Base-by-base conservation (phyloP, 1,140 invertebrate species). In the Akabosia matsudoensis region DNA sequence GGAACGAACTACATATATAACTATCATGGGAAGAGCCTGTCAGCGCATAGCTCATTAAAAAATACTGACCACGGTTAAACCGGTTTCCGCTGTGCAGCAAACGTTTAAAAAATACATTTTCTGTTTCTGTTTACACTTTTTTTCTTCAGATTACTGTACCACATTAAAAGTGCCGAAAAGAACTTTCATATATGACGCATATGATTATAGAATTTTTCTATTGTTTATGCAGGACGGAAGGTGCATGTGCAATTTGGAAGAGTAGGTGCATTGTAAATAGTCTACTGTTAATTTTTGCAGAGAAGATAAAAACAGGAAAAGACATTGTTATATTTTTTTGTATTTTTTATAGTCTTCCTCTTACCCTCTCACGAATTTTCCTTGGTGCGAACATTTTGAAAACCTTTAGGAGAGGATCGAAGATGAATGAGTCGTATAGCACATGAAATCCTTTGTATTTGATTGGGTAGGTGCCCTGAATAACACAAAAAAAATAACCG, bases 381-480 rank as follows among this genome's bases (percentile, higher is more conserved):
- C 28, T 28, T 67, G 61, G 61, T 31, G 61, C 61, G 31, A 67
- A 67, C 61, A 67, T 67, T 22, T 67, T 67, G 61, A 67, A 67
- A 13, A 67, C 61, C 31, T 67, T 67, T 24, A 67, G 61, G 1
- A 67, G 30, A 67, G 61, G 61, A 67, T 67, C 61, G 31, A 67
- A 67, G 30, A 67, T 67, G 61, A 61, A 61, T 3, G 61, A 30
- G 61, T 61, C 54, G 54, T 61, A 61, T 4, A 61, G 7, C 54
- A 61, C 54, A 61, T 61, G 54, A 61, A 61, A 61, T 7, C 54
- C 54, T 22, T 61, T 61, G 24, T 61, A 61, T 61, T 61, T 61
- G 54, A 61, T 61, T 61, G 54, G 54, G 54, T 61, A 61, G 54
- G 54, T 67, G 61, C 61, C 61, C 61, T 67, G 61, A 67, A 67